These are phyloP conservation scores for Lordiphosa fenestrarum DNA, from an alignment of 2,888 invertebrate species.

Conservation along the genomic window DNA sequence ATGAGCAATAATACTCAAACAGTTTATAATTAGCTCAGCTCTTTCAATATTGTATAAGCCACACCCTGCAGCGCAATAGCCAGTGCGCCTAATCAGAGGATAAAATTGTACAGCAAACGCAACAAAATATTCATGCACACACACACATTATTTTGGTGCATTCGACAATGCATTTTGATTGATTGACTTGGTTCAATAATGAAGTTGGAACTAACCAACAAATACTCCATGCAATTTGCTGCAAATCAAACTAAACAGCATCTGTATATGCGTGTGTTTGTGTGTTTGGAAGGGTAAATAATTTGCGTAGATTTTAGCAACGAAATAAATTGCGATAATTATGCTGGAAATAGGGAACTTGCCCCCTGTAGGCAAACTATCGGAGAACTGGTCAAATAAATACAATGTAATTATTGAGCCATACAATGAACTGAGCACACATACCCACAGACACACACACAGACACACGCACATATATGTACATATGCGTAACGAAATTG, in stretches of 20 bases:
- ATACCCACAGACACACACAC: slow-evolving; percentile 2
- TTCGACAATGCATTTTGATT: slow-evolving; percentile 49
- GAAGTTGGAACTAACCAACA: slow-evolving; percentile 45
- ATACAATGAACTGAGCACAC: slow-evolving; percentile 45
- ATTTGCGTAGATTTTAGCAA: slow-evolving; percentile 60
- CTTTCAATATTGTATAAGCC: slow-evolving; percentile 7
- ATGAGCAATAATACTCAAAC: background rate
- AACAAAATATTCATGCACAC: slow-evolving; percentile 39
- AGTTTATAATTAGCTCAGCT: slow-evolving; percentile 14
- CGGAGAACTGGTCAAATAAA: slow-evolving; percentile 60
- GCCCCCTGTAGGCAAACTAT: slow-evolving; percentile 33
- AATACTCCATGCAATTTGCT: slow-evolving; percentile 55
- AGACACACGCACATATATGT: slow-evolving; percentile 5
- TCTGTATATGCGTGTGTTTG: slow-evolving; percentile 18
- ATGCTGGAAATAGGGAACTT: slow-evolving; percentile 41
- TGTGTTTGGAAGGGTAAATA: slow-evolving; percentile 26
- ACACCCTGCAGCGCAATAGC: slow-evolving; percentile 10
- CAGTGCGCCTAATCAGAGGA: slow-evolving; percentile 31
- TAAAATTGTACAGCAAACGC: slow-evolving; percentile 40
- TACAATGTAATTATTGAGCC: slow-evolving; percentile 67
- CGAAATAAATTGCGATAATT: slow-evolving; percentile 68
- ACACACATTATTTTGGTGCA: slow-evolving; percentile 2
- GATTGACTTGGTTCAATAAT: slow-evolving; percentile 52
- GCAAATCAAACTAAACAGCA: slow-evolving; percentile 43
- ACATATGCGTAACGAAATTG: slow-evolving; percentile 40